Evolutionary conservation across 2,113 vertebrate genomes (phyloP).

Genomic region (Hucho hucho): DNA sequence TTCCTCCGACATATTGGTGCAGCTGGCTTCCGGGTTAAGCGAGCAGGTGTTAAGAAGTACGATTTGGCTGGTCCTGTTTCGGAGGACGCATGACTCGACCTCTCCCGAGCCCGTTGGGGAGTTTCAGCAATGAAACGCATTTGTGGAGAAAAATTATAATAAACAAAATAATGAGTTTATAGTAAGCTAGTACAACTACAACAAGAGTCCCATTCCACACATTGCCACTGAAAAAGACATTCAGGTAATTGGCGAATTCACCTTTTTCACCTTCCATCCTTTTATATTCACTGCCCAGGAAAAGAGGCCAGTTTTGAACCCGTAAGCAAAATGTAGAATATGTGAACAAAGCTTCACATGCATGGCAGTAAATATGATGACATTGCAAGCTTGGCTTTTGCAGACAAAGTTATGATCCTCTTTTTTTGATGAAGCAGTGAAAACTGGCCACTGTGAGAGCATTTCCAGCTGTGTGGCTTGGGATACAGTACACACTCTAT

Average conservation of each 20-base stretch:
- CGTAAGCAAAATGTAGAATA: constrained; percentile 73
- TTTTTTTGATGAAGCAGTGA: constrained; percentile 71
- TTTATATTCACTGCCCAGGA: constrained; percentile 59
- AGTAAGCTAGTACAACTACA: background rate
- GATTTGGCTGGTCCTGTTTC: no score
- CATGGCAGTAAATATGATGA: constrained; percentile 74
- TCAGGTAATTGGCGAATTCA: constrained; percentile 52
- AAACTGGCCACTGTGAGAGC: constrained; percentile 56
- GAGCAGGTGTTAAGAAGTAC: no score
- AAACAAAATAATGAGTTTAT: background rate
- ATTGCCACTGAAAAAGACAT: constrained; percentile 19
- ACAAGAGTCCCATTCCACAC: background rate
- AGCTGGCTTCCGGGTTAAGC: no score
- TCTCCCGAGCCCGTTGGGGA: no score
- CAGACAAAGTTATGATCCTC: constrained; percentile 67
- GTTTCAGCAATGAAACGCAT: no score
- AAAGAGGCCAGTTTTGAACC: constrained; percentile 54
- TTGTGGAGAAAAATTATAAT: no score
- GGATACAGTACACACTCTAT: constrained; percentile 24
- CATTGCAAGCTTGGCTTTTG: constrained; percentile 70
- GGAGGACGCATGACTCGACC: no score
- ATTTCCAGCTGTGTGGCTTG: constrained; percentile 45
- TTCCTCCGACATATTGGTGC: no score
- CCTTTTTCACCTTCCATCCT: constrained; percentile 23
- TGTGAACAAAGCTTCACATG: constrained; percentile 62